Base-by-base conservation (phyloP, 2,797 vertebrate species). In the Channallabes apus region DNA sequence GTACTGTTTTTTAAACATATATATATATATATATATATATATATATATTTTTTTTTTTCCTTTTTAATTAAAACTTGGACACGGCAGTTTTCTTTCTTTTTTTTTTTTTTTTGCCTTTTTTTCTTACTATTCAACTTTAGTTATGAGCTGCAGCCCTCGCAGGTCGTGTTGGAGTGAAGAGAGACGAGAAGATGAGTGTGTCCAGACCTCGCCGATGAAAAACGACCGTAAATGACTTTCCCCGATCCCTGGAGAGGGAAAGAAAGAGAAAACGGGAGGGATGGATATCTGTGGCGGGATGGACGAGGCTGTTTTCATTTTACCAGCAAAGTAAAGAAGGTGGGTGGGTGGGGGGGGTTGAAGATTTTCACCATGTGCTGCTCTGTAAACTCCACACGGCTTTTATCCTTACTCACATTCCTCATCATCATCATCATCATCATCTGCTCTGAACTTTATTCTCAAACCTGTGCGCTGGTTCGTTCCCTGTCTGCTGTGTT, bases 301-400 rank as follows among this genome's bases (percentile, higher is more conserved):
- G 72, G 27, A 67, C 82, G 83, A 89, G 82, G 41, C 87, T 86
- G 78, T 88, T 89, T 90, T 89, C 82, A 75, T 80, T 77, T 73
- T 85, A 69, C 84, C 54, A 12, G 71, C 68, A 80, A 29, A 76
- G 27, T 54, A 35, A 72, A 68, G 77, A 72, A 69, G 87, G 83
- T 86, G 56, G 24, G 2, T 11, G 54, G 38, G 58, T 24, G 24
- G 2, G 27, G 54, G 22, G 59, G 41, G 24, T 24, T 77, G 32
- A 12, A 85, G 7, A 54, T 41, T 54, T 58, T 78, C 38, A 54
- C 24, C 82, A 88, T 85, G 83, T 89, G 85, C 80, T 84, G 90
- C 87, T 89, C 84, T 82, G 86, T 88, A 85, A 90, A 84, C 77
- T 86, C 88, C 58, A 88, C 88, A 89, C 82, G 88, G 76, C 87